Percentiles rank a stretch among this genome's conserved stretches.
Evolutionary conservation across 2,113 vertebrate species (phyloP).

Genomic region (Embiotoca jacksoni): DNA sequence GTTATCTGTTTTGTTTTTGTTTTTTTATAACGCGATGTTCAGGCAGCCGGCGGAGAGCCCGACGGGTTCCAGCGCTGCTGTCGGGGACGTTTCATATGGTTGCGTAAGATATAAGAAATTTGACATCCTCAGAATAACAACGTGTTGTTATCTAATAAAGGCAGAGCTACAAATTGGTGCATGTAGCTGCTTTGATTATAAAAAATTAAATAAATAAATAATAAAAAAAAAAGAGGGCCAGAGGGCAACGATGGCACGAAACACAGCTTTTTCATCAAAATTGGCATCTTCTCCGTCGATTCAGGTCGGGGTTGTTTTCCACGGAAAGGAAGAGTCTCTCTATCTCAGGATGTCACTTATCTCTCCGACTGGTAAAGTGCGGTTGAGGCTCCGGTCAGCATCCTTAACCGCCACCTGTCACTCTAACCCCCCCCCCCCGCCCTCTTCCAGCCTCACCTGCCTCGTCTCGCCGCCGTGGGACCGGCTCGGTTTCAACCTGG

Average conservation of each 20-base stretch:
- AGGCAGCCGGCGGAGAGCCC: constrained; percentile 55
- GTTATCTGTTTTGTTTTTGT: constrained; percentile 22
- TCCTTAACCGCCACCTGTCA: constrained; percentile 73
- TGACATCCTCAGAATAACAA: constrained; percentile 59
- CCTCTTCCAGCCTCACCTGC: constrained; percentile 24
- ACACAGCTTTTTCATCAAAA: constrained; percentile 54
- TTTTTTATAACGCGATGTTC: constrained; percentile 13
- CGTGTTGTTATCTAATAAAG: constrained; percentile 68
- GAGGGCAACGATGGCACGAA: constrained; percentile 47
- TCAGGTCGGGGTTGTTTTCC: background rate
- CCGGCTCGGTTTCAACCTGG: constrained; percentile 69
- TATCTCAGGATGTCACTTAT: constrained; percentile 70
- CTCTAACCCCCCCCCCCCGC: constrained; percentile 46
- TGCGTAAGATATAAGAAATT: constrained; percentile 70
- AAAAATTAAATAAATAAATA: no score
- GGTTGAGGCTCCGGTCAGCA: constrained; percentile 77
- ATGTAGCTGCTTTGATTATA: constrained; percentile 60
- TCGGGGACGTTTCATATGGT: constrained; percentile 60
- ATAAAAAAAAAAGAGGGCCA: constrained; percentile 39
- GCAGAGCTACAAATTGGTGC: constrained; percentile 68
- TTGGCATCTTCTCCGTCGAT: constrained; percentile 40
- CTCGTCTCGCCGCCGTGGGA: constrained; percentile 57
- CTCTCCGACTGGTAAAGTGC: constrained; percentile 67
- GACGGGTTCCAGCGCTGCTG: constrained; percentile 44
- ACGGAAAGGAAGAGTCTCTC: constrained; percentile 26